Base-by-base conservation (phyloP, 2,113 vertebrate genomes). In the Riparia riparia region DNA sequence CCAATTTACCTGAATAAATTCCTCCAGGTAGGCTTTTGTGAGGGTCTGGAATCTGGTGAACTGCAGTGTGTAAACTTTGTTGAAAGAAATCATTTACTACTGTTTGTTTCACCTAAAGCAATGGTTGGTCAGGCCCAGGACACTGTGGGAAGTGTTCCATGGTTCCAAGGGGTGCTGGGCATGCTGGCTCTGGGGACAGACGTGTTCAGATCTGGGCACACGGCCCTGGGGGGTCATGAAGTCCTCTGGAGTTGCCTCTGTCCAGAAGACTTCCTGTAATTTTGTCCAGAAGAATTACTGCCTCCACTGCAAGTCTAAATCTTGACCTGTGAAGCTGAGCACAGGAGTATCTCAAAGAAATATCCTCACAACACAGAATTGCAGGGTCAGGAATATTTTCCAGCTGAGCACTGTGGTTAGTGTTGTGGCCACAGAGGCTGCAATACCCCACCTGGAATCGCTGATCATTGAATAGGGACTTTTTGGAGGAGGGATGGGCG, bases 201-300 rank as follows among this genome's bases (percentile, higher is more conserved):
- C 29, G 3, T 29, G 26, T 9, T 86, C 16, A 57, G 3, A 15
- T 7, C 14, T 4, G 29, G 22, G 44, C 44, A 61, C 0, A 0
- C 28, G 73, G 49, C 13, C 22, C 57, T 51, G 28, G 10, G 20
- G 41, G 29, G 28, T 7, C 22, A 24, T 5, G 5, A 72, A 34
- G 32, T 31, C 12, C 44, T 32, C 19, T 7, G 7, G 63, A 58
- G n/a, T 39, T 82, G 21, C 39, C 32, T 51, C 16, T 0, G 70
- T 26, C 58, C 28, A 29, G 31, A 70, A 37, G 42, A 63, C 0
- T 44, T 51, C 28, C 7, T 74, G 22, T 11, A 11, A 25, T 60
- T 60, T 80, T 69, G 65, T 15, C 61, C 17, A 32, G 31, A 73
- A 44, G 42, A 58, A 0, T 49, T 53, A 28, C 8, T 79, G 18